Evolutionary conservation across 2,113 vertebrate species (phyloP).

Genomic region (Euleptes europaea): DNA sequence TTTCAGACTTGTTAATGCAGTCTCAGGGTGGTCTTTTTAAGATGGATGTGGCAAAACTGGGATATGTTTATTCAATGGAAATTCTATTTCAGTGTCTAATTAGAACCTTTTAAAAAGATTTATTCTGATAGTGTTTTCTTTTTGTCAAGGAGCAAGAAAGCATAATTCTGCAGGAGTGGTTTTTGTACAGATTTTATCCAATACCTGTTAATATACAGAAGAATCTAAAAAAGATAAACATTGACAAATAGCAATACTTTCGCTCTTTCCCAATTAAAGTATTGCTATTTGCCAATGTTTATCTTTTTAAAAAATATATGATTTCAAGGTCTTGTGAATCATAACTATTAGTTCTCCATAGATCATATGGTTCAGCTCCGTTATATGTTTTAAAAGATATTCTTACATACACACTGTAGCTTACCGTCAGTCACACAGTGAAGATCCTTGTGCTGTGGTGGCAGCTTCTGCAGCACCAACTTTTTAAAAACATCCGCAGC

Average conservation of each 20-base stretch:
- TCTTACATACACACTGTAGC: no score
- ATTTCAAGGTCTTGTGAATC: constrained; percentile 41
- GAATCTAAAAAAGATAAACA: not conserved
- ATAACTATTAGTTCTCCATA: constrained; percentile 21
- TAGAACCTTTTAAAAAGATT: constrained; percentile 70
- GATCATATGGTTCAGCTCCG: not conserved
- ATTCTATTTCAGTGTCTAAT: constrained; percentile 71
- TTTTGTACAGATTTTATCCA: constrained; percentile 68
- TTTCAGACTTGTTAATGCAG: constrained; percentile 53
- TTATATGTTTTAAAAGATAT: not conserved
- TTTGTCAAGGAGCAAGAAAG: constrained; percentile 24
- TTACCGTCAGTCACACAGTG: no score
- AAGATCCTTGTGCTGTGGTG: no score
- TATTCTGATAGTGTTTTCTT: constrained; percentile 51
- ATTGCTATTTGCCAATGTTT: no score
- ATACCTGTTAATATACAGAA: constrained; percentile 46
- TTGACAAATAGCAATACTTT: constrained; percentile 55
- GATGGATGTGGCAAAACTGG: constrained; percentile 63
- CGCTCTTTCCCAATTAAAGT: no score
- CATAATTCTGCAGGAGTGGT: constrained; percentile 33
- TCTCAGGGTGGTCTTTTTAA: constrained; percentile 75
- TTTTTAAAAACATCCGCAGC: no score
- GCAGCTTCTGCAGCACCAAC: no score
- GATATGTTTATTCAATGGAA: constrained; percentile 72
- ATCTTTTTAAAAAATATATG: constrained; percentile 33